These are phyloP conservation scores for Perizoma flavofasciatum DNA, from an alignment of 2,888 invertebrate species.

Conservation along the genomic window DNA sequence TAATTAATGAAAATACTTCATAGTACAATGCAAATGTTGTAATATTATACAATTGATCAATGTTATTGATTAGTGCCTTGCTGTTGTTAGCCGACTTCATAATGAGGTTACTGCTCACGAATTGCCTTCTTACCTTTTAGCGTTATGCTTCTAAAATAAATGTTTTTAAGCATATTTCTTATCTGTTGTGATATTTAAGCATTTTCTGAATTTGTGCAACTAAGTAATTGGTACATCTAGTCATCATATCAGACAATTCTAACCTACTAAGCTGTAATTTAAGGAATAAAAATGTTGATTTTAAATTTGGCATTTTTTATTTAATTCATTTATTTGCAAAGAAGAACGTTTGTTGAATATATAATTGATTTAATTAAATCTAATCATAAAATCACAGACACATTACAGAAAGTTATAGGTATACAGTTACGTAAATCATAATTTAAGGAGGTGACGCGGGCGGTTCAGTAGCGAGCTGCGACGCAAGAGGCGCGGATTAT, in stretches of 20 bases:
- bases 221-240: slow-evolving; percentile 20
- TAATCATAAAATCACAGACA: slow-evolving; percentile 21
- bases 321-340: background rate
- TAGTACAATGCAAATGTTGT: no score
- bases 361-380: slow-evolving; percentile 1
- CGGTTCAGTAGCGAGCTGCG: no score
- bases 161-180: no score
- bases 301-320: slow-evolving; percentile 13
- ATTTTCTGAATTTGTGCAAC: no score
- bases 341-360: no score
- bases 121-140: background rate
- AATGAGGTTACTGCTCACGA: background rate
- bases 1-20: no score
- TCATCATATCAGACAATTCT: slow-evolving; percentile 19
- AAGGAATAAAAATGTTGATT: slow-evolving; percentile 19
- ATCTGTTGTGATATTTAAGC: no score
- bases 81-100: background rate
- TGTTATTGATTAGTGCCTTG: slow-evolving; percentile 6
- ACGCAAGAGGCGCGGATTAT: no score
- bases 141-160: background rate
- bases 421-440: slow-evolving; percentile 1
- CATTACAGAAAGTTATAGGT: slow-evolving; percentile 22
- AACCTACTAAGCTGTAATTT: slow-evolving; percentile 16
- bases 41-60: no score
- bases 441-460: background rate